phyloP scores from a whole-genome alignment of 2,113 vertebrate genomes.

The Zingel zingel region DNA sequence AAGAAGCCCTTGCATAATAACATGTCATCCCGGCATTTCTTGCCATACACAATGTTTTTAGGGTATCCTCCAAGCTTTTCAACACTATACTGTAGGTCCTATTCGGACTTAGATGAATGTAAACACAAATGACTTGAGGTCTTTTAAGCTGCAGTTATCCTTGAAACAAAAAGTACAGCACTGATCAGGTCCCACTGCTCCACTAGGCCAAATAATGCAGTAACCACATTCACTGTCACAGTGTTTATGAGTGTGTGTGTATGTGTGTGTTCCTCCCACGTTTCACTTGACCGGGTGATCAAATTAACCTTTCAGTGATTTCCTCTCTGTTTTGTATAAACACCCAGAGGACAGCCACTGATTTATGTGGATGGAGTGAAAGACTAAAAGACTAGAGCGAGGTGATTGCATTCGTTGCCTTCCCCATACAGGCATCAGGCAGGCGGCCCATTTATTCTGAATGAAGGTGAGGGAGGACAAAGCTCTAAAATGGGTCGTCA shows the following conservation, averaged over 20 bases:
- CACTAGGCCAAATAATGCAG: constrained; percentile 21
- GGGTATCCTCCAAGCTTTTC: constrained; percentile 1
- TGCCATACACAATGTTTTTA: neutral
- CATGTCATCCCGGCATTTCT: neutral
- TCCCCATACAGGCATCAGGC: constrained; percentile 1
- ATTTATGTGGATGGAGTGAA: constrained; percentile 53
- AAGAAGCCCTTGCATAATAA: neutral
- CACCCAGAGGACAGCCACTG: constrained; percentile 46
- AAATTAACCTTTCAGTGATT: constrained; percentile 67
- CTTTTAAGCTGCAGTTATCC: constrained; percentile 1
- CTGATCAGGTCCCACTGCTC: constrained; percentile 27
- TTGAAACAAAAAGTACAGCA: neutral
- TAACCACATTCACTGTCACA: neutral
- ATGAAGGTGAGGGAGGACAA: constrained; percentile 36
- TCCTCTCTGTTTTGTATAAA: constrained; percentile 42
- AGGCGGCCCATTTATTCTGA: constrained; percentile 36
- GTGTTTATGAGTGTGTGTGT: constrained; percentile 3
- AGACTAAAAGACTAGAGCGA: constrained; percentile 8
- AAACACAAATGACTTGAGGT: neutral
- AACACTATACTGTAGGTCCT: no score
- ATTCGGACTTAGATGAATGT: neutral
- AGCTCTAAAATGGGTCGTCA: constrained; percentile 46
- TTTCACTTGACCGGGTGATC: constrained; percentile 33
- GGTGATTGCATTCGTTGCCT: constrained; percentile 40
- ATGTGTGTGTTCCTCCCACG: neutral